These are phyloP conservation scores for Manis javanica DNA, from an alignment of 2,797 vertebrate genomes.

Conservation along the genomic window DNA sequence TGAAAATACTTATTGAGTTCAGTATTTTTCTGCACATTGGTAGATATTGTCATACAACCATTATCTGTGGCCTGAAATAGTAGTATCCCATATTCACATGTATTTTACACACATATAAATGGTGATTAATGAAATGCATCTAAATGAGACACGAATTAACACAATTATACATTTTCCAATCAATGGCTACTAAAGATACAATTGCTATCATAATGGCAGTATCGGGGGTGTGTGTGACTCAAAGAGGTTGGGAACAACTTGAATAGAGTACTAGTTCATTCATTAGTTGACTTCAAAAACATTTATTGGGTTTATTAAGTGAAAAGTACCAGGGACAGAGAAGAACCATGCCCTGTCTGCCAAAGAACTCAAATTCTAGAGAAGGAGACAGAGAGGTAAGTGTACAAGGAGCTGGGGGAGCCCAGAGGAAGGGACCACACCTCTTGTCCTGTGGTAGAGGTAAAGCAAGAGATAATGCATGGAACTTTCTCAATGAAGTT, in stretches of 20 bases:
- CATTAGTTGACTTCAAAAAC: not conserved
- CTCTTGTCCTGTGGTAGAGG: not conserved
- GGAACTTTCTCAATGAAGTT: constrained; percentile 8
- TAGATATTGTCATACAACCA: not conserved
- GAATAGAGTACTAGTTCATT: constrained; percentile 19
- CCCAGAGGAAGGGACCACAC: not conserved
- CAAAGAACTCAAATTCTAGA: not conserved
- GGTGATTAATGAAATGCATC: constrained; percentile 33
- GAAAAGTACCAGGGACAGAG: not conserved
- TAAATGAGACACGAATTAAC: constrained; percentile 35
- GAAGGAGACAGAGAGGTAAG: not conserved
- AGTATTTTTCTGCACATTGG: not conserved
- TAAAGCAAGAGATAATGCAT: not conserved
- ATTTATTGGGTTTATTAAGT: constrained; percentile 18
- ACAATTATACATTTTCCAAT: constrained; percentile 21
- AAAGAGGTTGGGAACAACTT: not conserved
- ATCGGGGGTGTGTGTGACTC: not conserved
- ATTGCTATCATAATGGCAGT: not conserved
- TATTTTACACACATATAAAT: constrained; percentile 6
- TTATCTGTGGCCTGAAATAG: constrained; percentile 2
- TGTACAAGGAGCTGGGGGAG: not conserved
- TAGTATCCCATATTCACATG: not conserved
- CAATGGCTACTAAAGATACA: constrained; percentile 25
- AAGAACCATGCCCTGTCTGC: not conserved
- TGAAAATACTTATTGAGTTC: not conserved